Base-by-base conservation (phyloP, 2,888 invertebrate genomes). In the Philonicus albiceps region DNA sequence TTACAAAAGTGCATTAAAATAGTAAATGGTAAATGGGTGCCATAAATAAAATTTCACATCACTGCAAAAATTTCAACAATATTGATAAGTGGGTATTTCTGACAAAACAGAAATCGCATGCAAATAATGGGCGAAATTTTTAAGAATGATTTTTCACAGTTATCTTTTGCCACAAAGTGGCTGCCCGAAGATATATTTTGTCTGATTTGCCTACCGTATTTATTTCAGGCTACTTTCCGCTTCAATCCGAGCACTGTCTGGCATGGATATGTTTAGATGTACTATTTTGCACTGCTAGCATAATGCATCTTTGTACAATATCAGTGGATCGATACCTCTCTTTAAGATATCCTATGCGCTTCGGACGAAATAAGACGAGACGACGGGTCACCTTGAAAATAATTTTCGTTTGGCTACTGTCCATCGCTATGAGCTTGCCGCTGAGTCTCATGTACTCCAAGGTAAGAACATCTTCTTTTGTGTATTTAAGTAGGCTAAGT, bases 221-320 rank as follows among this genome's bases (percentile, higher is more conserved):
- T 88, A 88, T 93, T 93, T 64, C 94, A 97, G 97, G 97, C 78
- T 95, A 96, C 91, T 97, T 97, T 90, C 97, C 97, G 0, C 92
- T 97, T 85, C 95, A 96, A 7, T 95, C 97, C 4, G 95, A 96
- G 83, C 97, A 96, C 92, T 98, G 98, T 91, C 95, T 99, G 89
- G 96, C 96, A 85, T 99, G 98, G 98, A 97, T 98, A 89, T 97
- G 97, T 90, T 94, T 98, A 90, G 99, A 99, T 93, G 98, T 99
- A 2, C 93, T 99, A 1, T 97, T 98, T 91, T 99, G 99, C 92
- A 99, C 99, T 0, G 98, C 98, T 1, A 98, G 98, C 89, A 99
- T 99, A 90, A 97, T 99, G 95, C 99, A 99, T 92, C 94, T 99
- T 73, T 98, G 98, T 91, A 98, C 98, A 72, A 98, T 99, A 91